Base-by-base conservation (phyloP, 2,113 vertebrate species). In the Toxotes chatareus region DNA sequence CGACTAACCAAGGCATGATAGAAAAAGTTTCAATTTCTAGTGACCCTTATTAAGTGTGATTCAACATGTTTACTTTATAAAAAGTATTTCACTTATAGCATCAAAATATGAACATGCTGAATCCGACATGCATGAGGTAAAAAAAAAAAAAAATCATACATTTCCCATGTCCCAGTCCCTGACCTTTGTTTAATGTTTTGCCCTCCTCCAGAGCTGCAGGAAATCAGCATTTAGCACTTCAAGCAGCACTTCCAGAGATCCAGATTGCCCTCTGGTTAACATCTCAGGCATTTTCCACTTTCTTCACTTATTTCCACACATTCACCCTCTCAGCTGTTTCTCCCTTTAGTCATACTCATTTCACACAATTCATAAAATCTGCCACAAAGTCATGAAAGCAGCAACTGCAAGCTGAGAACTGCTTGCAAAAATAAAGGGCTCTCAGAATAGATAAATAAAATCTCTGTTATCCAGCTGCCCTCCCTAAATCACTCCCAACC, bases 391-490 rank as follows among this genome's bases (percentile, higher is more conserved):
- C 86, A 85, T 76, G 85, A 90, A 91, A 91, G 90, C 80, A 85
- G 83, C 91, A 91, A 95, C 91, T 94, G 93, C 80, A 86, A 89
- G 93, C 92, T 84, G 88, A 93, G 92, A 91, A 87, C 89, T 86
- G 88, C 88, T 92, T 79, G 76, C 82, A 85, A 92, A 91, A 93
- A 93, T 91, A 91, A 91, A 93, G 83, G 91, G 82, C 89, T 93
- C 91, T 93, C 88, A 92, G 92, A 94, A 94, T 92, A 93, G 91
- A 94, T 91, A 91, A 95, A 95, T 93, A 93, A 91, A 93, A 95
- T 92, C 88, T 92, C 91, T 92, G 91, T 91, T 91, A 92, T 89
- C 91, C 94, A 95, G 94, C 94, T 95, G 95, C 93, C 93, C 83
- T 86, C 91, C 70, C 85, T 95, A 95, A 96, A 95, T 95, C 94